Base-by-base conservation (phyloP, 2,797 vertebrate genomes). In the Ctenopoma multispine region DNA sequence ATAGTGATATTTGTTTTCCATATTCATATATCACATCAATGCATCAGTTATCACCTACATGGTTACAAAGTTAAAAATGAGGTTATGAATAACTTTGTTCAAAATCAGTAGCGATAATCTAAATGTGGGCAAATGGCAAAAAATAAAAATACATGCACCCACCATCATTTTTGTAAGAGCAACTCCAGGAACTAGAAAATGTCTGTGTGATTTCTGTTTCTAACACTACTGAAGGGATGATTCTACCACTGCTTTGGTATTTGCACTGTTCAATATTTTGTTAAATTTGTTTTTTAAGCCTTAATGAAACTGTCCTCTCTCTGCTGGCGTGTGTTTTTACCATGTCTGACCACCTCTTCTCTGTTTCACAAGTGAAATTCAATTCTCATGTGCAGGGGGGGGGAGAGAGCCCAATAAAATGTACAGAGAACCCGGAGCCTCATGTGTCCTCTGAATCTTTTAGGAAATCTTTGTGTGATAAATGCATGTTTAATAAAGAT, bases 291-390 rank as follows among this genome's bases (percentile, higher is more conserved):
- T 44, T 56, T 10, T 40, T 68, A 11, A 43, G 9, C 3, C 1
- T 21, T 59, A 27, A 64, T 64, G 3, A 29, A 63, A 20, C 4
- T 23, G 54, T 57, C 10, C 3, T 31, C 29, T 31, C 29, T 34
- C 57, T 58, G 41, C 50, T 49, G 56, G 10, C 48, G 43, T 38
- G 13, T 56, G 18, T 46, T 46, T 46, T 20, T 20, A 6, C 4
- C 18, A n/a, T 17, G 4, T 17, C 20, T 43, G 17, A 31, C 17
- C 11, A 27, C 27, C 11, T 47, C 43, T 66, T 43, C 54, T 58
- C n/a, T 40, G 7, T 49, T 68, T 61, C 46, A 53, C 18, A 49
- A 29, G 31, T 44, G 3, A 59, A 59, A 50, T 46, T 38, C 43
- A 27, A 29, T 27, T 34, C 3, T 0, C 1, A 46, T 21, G 36